Conservation (phyloP, 2,888 invertebrate species). For the Uloborus plumipes region DNA sequence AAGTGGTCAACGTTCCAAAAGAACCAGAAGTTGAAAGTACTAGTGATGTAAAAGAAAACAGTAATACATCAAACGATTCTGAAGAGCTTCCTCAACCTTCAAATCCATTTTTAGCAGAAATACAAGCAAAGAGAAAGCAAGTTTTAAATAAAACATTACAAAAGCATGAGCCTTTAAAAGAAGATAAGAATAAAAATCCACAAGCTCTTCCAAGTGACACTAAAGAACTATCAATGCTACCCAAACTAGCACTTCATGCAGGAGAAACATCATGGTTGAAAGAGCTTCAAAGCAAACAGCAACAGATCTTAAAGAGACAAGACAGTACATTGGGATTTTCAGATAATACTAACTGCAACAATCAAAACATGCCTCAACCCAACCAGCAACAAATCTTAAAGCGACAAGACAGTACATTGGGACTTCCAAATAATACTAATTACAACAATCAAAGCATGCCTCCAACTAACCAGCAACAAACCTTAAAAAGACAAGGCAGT, state of each 20-base stretch:
- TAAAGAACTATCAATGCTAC: slow-evolving; percentile 48
- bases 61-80: slow-evolving; percentile 24
- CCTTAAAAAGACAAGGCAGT: slow-evolving; percentile 74
- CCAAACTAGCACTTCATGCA: slow-evolving; percentile 40
- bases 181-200: background rate
- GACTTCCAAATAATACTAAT: background rate
- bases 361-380: slow-evolving; percentile 1
- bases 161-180: slow-evolving; percentile 7
- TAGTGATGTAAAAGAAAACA: background rate
- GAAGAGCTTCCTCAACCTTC: slow-evolving; percentile 64
- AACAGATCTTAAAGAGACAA: slow-evolving; percentile 76
- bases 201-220: background rate
- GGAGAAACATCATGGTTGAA: slow-evolving; percentile 77
- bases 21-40: slow-evolving; percentile 5
- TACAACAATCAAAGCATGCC: background rate
- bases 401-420: slow-evolving; percentile 72
- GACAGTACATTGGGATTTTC: slow-evolving; percentile 52
- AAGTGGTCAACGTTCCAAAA: slow-evolving; percentile 3
- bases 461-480: slow-evolving; percentile 73
- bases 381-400: slow-evolving; percentile 75
- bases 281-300: slow-evolving; percentile 81
- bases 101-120: slow-evolving; percentile 66
- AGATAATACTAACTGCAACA: background rate
- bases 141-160: slow-evolving; percentile 68
- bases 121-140: slow-evolving; percentile 71